phyloP scores from a whole-genome alignment of 2,888 invertebrate species.

The Cerceris rybyensis region DNA sequence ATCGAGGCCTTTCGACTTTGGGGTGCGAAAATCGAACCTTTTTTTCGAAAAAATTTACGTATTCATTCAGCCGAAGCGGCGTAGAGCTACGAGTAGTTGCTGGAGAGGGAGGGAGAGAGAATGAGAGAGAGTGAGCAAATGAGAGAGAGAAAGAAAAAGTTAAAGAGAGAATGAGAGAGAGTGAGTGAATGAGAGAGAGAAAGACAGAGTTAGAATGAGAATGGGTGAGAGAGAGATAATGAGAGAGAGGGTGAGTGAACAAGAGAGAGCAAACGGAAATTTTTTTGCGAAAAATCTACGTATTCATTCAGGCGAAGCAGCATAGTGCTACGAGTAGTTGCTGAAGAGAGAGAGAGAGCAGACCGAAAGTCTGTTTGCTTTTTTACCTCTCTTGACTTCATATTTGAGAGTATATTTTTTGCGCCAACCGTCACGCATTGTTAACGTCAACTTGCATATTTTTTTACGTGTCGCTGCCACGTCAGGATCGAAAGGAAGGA shows the following conservation, averaged over 20 bases:
- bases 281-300: slow-evolving; percentile 68
- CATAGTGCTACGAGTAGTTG: slow-evolving; percentile 35
- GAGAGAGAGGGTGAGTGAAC: slow-evolving; percentile 15
- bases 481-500: slow-evolving; percentile 41
- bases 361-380: slow-evolving; percentile 72
- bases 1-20: slow-evolving; percentile 58
- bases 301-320: slow-evolving; percentile 62
- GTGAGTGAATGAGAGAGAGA: no score
- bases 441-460: slow-evolving; percentile 68
- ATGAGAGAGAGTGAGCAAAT: slow-evolving; percentile 36
- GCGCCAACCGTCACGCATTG: slow-evolving; percentile 75
- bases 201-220: no score
- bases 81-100: slow-evolving; percentile 34
- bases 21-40: slow-evolving; percentile 58
- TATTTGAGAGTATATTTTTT: slow-evolving; percentile 71
- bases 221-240: no score
- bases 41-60: slow-evolving; percentile 69
- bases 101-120: slow-evolving; percentile 15
- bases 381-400: slow-evolving; percentile 73
- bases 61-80: slow-evolving; percentile 60
- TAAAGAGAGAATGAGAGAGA: no score
- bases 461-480: slow-evolving; percentile 32
- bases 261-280: no score
- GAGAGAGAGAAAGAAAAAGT: slow-evolving; percentile 22
- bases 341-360: slow-evolving; percentile 19